Evolutionary conservation across 1,140 invertebrate species (phyloP), one percentile per base, ranked within the genome.

Genomic region (Megalonaias nervosa): DNA sequence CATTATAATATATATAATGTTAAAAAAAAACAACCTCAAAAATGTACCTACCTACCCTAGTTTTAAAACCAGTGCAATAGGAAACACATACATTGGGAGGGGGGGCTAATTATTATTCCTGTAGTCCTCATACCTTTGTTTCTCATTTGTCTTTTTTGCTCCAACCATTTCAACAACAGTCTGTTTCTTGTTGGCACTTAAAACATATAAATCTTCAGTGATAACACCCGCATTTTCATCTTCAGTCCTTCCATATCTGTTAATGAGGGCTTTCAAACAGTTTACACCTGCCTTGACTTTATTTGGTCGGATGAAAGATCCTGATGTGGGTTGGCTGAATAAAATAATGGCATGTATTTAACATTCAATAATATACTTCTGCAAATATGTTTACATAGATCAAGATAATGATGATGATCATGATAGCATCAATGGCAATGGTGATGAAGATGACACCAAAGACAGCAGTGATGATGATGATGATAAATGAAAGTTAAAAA

Each of bases 161-260:
- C 96, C 96, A 67, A 98, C 95, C 90, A 97, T 93, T 90, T 97
- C 94, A 74, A 97, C 93, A 81, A 97, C 94, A 1, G 95, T 94
- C 2, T 94, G 95, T 78, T 96, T 95, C 77, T 95, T 93, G 61
- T 92, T 92, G 73, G 92, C 92, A 84, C 94, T 93, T 5, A 95
- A 89, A 82, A 93, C 93, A 58, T 92, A 92, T 26, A 95, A 88
- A 62, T 93, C 92, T 59, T 93, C 92, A 74, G 92, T 91, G 77
- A 94, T 92, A 59, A 95, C 91, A 56, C 85, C 88, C 38, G 88
- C 85, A 68, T 84, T 75, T 4, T 83, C 84, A 72, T 86, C 85
- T 26, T 86, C 76, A 16, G 82, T 81, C 58, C 84, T 70, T 15
- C 94, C 95, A 91, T 97, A 97, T 68, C 94, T 93, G 75, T 93